phyloP scores from a whole-genome alignment of 2,888 invertebrate species.

The Cryptus armator region DNA sequence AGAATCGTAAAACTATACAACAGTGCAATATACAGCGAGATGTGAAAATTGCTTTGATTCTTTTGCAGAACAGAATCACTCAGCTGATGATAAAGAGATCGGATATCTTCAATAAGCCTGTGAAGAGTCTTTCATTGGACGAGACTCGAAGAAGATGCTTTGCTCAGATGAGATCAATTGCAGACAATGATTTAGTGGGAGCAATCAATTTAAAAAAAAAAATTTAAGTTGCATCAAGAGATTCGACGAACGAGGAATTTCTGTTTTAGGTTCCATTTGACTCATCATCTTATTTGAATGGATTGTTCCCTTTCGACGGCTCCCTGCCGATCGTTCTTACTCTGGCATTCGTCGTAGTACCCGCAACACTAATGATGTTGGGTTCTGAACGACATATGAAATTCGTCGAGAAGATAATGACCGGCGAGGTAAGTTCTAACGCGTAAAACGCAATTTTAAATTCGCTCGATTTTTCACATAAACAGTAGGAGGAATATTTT shows the following conservation, averaged over 20 bases:
- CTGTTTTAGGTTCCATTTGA: constrained; percentile 63
- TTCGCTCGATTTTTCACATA: too few species aligned
- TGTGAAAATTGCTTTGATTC: constrained; percentile 51
- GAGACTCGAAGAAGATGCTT: constrained; percentile 88
- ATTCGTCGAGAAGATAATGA: constrained; percentile 79
- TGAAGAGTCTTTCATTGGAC: constrained; percentile 88
- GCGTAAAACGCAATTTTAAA: not conserved
- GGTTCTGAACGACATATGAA: constrained; percentile 85
- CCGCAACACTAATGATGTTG: constrained; percentile 84
- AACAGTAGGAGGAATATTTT: too few species aligned
- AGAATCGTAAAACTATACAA: too few species aligned
- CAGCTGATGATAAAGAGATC: constrained; percentile 89
- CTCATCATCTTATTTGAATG: constrained; percentile 66
- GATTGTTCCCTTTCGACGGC: constrained; percentile 81
- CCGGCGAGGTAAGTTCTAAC: constrained; percentile 78
- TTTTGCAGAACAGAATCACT: constrained; percentile 91
- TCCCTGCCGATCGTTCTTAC: constrained; percentile 82
- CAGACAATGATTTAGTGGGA: constrained; percentile 71
- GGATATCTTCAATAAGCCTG: constrained; percentile 90
- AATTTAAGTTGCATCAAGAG: not conserved
- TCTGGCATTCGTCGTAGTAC: constrained; percentile 85
- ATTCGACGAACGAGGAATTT: not conserved
- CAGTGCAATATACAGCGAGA: not conserved
- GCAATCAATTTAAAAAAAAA: not conserved
- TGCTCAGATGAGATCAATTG: constrained; percentile 70